phyloP scores from a whole-genome alignment of 2,888 invertebrate genomes.

The Lasioglossum pauxillum region DNA sequence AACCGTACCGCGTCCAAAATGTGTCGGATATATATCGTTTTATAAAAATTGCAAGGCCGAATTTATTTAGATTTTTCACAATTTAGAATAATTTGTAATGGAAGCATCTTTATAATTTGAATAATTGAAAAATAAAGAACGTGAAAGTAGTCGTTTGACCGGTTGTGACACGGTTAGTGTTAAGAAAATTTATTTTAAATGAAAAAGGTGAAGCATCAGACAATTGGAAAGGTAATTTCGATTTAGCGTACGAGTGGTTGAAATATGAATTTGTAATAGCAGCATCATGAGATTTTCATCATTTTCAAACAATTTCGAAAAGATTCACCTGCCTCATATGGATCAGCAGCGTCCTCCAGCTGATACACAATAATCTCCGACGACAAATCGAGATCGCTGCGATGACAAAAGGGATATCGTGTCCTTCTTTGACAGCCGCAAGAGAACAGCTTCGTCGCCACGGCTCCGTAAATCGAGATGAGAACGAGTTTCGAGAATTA shows the following conservation, averaged over 20 bases:
- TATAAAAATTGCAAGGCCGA: too few relatives aligned
- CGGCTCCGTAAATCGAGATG: conserved; percentile 65
- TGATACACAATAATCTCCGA: not conserved
- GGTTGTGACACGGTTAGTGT: not conserved
- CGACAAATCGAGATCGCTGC: conserved; percentile 23
- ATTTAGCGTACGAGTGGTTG: too few relatives aligned
- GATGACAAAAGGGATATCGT: not conserved
- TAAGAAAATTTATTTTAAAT: not conserved
- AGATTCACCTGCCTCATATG: not conserved
- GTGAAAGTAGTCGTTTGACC: too few relatives aligned
- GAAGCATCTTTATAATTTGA: too few relatives aligned
- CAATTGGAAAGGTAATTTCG: too few relatives aligned
- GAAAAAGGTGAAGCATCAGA: not conserved
- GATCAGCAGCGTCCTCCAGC: not conserved
- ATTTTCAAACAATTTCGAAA: not conserved
- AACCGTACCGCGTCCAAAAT: too few relatives aligned
- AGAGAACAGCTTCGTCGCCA: not conserved
- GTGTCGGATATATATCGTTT: too few relatives aligned
- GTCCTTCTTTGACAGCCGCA: too few relatives aligned
- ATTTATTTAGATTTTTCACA: too few relatives aligned
- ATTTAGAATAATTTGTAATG: too few relatives aligned
- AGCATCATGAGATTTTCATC: too few relatives aligned
- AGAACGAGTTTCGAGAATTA: conserved; percentile 74
- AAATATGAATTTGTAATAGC: not conserved
- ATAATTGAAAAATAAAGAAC: too few relatives aligned